These are phyloP conservation scores for Proterorhinus semilunaris DNA, from an alignment of 2,113 vertebrate species.

Conservation along the genomic window DNA sequence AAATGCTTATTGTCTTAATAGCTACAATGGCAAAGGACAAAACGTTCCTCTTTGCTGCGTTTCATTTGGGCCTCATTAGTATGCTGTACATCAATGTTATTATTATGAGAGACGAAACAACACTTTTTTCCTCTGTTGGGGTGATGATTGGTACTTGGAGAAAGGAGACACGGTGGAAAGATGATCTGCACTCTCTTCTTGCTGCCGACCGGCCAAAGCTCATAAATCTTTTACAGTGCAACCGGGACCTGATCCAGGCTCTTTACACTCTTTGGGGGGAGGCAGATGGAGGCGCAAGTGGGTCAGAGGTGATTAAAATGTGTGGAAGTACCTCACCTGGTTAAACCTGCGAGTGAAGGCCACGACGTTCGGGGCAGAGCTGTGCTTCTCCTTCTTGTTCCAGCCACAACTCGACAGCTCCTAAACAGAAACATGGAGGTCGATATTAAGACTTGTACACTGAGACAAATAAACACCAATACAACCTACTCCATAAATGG, in stretches of 20 bases:
- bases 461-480: neutral
- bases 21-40: too few relatives aligned
- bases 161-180: conserved; percentile 36
- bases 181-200: conserved; percentile 24
- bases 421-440: conserved; percentile 66
- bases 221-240: conserved; percentile 35
- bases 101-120: conserved; percentile 23
- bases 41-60: neutral
- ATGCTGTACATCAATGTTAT: conserved; percentile 4
- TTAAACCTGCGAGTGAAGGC: conserved; percentile 99
- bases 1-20: too few relatives aligned
- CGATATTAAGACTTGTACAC: neutral
- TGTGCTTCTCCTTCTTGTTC: conserved; percentile 99
- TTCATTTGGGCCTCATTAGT: conserved; percentile 21
- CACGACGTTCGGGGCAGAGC: conserved; percentile 95
- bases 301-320: neutral
- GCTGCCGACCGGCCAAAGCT: conserved; percentile 20
- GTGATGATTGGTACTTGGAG: conserved; percentile 35
- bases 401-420: conserved; percentile 98
- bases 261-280: conserved; percentile 1
- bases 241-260: neutral
- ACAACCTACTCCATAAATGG: neutral
- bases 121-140: conserved; percentile 7
- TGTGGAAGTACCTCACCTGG: conserved; percentile 81
- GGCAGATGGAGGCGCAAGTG: neutral